A percentile compares a stretch with the other conserved stretches of the same genome.
Conservation (phyloP, 2,113 vertebrate genomes). For the Origma solitaria region DNA sequence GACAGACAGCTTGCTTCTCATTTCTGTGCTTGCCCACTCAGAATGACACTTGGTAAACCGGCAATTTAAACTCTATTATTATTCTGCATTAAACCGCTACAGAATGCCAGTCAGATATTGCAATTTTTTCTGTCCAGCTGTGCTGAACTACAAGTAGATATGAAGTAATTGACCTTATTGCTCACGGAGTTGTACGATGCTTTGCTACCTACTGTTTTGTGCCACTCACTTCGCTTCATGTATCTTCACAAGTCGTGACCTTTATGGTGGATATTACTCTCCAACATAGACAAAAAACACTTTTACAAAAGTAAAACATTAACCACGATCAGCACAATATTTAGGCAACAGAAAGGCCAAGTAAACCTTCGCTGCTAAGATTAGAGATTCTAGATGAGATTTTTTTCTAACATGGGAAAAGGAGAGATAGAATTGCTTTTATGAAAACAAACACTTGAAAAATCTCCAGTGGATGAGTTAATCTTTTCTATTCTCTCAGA, state of each 20-base stretch:
- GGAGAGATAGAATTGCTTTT: neutral
- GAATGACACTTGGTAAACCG: slow-evolving; percentile 28
- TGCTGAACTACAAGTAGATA: slow-evolving; percentile 57
- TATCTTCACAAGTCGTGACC: slow-evolving; percentile 54
- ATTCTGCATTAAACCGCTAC: slow-evolving; percentile 48
- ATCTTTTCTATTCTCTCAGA: neutral
- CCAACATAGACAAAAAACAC: neutral
- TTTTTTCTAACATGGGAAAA: neutral
- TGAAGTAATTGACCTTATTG: slow-evolving; percentile 72
- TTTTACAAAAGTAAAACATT: slow-evolving; percentile 38
- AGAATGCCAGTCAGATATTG: slow-evolving; percentile 58
- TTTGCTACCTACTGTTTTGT: slow-evolving; percentile 66
- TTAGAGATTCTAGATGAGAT: neutral
- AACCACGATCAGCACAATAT: neutral
- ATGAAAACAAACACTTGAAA: neutral
- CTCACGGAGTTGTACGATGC: slow-evolving; percentile 50
- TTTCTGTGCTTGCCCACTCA: slow-evolving; percentile 22
- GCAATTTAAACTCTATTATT: slow-evolving; percentile 58
- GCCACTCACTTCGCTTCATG: slow-evolving; percentile 50
- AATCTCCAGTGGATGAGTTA: neutral
- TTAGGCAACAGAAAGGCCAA: neutral
- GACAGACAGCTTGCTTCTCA: neutral
- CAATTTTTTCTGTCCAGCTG: slow-evolving; percentile 65
- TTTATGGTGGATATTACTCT: slow-evolving; percentile 39
- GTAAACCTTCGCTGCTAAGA: neutral